Base-by-base conservation (phyloP, 2,113 vertebrate species). In the Ginglymostoma cirratum region DNA sequence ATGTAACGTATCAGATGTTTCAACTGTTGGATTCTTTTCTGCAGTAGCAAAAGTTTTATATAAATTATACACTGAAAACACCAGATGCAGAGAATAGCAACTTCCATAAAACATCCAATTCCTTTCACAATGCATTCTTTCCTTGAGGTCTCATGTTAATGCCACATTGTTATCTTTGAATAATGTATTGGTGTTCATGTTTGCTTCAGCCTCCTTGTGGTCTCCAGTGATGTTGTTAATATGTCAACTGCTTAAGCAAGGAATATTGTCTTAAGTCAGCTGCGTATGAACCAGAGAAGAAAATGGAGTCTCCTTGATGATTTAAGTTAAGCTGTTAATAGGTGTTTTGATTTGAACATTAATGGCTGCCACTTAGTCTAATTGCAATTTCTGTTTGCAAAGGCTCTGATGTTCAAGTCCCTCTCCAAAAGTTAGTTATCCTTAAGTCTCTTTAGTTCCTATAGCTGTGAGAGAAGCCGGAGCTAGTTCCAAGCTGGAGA, bases 31-130 rank as follows among this genome's bases (percentile, higher is more conserved):
- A 52, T 52, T 76, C 12, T 76, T 95, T 72, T 72, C 24, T 70
- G 69, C 69, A 76, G 69, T 45, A 19, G 23, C 42, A 95, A 95
- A 94, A 72, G 94, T 70, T 52, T 95, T 70, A 34, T 95, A 95
- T 95, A 52, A 72, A 95, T 95, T 95, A 95, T 95, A 95, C 94
- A 95, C 72, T 72, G 66, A 70, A 95, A 95, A 95, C 42, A 95
- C 38, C 72, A 67, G 94, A 76, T 69, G 66, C 66, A 72, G 94
- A 95, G 72, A 72, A 95, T 72, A 45, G 67, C 24, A 95, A 95
- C 76, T 95, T 95, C 94, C 94, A 95, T 95, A 95, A 76, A 95
- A 95, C 94, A 95, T 34, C 69, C 42, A 70, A 95, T 70, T 52
- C 94, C 94, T 95, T 95, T 95, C 76, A 95, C 69, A 95, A 70